These are phyloP conservation scores for Chrysodeixis includens DNA, from an alignment of 2,888 invertebrate genomes.

Conservation along the genomic window DNA sequence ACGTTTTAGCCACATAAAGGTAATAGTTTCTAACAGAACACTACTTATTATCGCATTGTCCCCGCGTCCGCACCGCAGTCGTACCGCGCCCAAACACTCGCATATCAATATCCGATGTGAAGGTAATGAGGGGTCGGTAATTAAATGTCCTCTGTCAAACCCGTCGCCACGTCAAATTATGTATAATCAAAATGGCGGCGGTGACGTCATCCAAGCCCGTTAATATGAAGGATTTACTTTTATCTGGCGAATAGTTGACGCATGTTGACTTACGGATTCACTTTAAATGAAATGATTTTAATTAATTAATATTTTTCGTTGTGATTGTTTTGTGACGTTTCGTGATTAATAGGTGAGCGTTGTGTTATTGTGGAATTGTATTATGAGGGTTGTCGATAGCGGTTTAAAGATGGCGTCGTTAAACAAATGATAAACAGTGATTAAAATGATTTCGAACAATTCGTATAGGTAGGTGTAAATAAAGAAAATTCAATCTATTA, in stretches of 20 bases:
- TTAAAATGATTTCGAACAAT: too few relatives aligned
- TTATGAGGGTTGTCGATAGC: neutral
- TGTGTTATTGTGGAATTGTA: neutral
- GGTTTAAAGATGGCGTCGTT: neutral
- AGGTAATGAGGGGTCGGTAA: slow-evolving; percentile 88
- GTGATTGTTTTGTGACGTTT: slow-evolving; percentile 1
- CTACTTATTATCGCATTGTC: slow-evolving; percentile 45
- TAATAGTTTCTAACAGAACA: too few relatives aligned
- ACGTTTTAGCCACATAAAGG: too few relatives aligned
- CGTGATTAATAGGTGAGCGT: neutral
- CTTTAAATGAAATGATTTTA: slow-evolving; percentile 43
- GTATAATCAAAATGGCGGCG: slow-evolving; percentile 81
- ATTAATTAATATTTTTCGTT: slow-evolving; percentile 19
- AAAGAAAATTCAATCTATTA: too few relatives aligned
- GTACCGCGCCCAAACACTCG: slow-evolving; percentile 59
- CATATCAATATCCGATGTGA: slow-evolving; percentile 84
- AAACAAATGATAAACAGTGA: neutral
- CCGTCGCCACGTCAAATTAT: slow-evolving; percentile 85
- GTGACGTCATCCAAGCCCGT: slow-evolving; percentile 69
- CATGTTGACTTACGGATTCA: slow-evolving; percentile 38
- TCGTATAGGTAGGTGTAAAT: too few relatives aligned
- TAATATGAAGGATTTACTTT: slow-evolving; percentile 71
- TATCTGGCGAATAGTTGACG: slow-evolving; percentile 64
- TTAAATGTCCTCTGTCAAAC: slow-evolving; percentile 88
- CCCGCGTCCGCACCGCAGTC: slow-evolving; percentile 30